Evolutionary conservation across 2,888 invertebrate genomes (phyloP), one percentile per base, ranked within the genome.

Genomic region (Parnassius orleans): DNA sequence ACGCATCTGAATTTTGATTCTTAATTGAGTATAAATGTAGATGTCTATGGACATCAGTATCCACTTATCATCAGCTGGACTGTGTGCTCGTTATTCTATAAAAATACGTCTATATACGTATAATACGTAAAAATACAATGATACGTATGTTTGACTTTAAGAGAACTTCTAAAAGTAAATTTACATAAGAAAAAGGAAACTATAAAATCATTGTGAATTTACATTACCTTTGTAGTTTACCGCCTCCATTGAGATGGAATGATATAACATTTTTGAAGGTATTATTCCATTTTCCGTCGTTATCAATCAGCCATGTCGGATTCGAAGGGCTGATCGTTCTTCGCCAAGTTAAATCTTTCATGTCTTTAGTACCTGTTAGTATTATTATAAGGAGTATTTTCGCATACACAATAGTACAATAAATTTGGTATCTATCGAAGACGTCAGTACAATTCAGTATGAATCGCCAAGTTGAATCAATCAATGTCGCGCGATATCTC

Each of bases 401-500:
- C 9, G 41, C 14, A 10, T 56, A 14, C 12, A 2, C n/a, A 15
- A 47, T 9, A 10, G 53, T 50, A 55, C 54, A 57, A 58, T 24
- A 43, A 59, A 56, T 61, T 56, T 61, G 54, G 66, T 69, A 75
- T 69, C 70, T 60, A 68, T 60, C 61, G 60, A 67, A 68, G 66
- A 58, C 51, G 65, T 69, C 69, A 66, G 66, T 69, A 72, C 67
- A 70, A 70, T 70, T 67, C 68, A 59, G 63, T 55, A 59, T 66
- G 68, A 60, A 66, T 72, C 71, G 55, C 65, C 63, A 67, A 81
- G 79, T 78, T 80, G 73, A 74, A 83, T 83, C 83, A 79, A 83
- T 83, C 83, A 83, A 78, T 78, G 84, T 83, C 83, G 69, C 59
- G 58, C 70, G 61, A 68, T 65, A 70, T 69, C 69, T 72, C 41